Conservation (phyloP, 1,140 invertebrate species). For the Lordiphosa mommai region DNA sequence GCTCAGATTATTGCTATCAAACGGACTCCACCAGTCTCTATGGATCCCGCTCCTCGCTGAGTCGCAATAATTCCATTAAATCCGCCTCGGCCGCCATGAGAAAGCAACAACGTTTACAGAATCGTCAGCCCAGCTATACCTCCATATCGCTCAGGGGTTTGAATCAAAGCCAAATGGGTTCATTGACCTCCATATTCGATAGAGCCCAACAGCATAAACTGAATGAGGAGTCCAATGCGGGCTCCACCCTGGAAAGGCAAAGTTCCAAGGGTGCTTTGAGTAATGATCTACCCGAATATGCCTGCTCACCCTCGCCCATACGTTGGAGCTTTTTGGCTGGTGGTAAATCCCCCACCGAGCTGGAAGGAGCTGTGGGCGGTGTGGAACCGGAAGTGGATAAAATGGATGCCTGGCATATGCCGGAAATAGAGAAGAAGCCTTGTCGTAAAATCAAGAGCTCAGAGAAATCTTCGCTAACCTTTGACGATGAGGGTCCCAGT, state of each 20-base stretch:
- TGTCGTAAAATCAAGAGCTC: constrained; percentile 49
- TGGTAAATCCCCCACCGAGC: constrained; percentile 63
- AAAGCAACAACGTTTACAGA: constrained; percentile 55
- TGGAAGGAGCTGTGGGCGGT: constrained; percentile 47
- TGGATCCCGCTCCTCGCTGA: constrained; percentile 70
- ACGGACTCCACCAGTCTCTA: constrained; percentile 77
- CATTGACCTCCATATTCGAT: constrained; percentile 74
- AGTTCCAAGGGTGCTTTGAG: constrained; percentile 65
- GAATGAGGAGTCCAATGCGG: constrained; percentile 10
- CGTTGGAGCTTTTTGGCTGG: constrained; percentile 78
- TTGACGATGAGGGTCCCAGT: constrained; percentile 58
- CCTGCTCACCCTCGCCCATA: constrained; percentile 74
- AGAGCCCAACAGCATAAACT: constrained; percentile 44
- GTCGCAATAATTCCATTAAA: constrained; percentile 75
- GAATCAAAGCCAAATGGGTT: constrained; percentile 69
- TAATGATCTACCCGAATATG: constrained; percentile 75
- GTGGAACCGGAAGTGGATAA: constrained; percentile 24
- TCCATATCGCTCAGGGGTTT: constrained; percentile 69
- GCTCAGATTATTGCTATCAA: constrained; percentile 77
- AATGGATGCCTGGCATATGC: constrained; percentile 46
- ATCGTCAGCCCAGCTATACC: constrained; percentile 73
- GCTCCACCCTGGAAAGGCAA: constrained; percentile 69
- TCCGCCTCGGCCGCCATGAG: constrained; percentile 66
- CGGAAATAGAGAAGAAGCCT: constrained; percentile 46
- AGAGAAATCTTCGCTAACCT: constrained; percentile 39